A percentile compares a stretch with the other conserved stretches of the same genome.
Evolutionary conservation across 2,797 vertebrate species (phyloP).

Genomic region (Scolopax bukidnonensis): DNA sequence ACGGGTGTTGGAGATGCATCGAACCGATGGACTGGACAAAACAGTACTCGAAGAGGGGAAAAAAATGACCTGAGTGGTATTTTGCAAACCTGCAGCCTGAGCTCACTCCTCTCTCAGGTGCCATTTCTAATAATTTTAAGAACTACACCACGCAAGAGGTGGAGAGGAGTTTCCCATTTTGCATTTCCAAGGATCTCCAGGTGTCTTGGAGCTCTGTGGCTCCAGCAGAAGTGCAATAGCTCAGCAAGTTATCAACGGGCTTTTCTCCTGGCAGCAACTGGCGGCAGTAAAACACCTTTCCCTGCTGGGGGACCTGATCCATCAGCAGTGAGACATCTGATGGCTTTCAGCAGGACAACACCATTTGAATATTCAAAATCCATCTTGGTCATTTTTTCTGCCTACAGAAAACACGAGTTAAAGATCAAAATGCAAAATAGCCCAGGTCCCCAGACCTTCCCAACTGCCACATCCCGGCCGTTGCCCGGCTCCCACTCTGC

Average conservation of each 20-base stretch:
- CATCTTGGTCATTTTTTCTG: not conserved
- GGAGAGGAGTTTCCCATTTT: not conserved
- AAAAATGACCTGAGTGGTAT: not conserved
- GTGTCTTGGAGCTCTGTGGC: not conserved
- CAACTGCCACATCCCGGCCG: not conserved
- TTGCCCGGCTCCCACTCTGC: accelerated
- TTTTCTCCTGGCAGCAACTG: not conserved
- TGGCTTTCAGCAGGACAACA: not conserved
- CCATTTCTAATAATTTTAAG: not conserved
- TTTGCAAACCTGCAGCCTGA: not conserved
- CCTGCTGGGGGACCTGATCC: not conserved
- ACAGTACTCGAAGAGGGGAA: not conserved
- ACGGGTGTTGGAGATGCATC: accelerated
- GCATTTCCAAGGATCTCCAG: not conserved
- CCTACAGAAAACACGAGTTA: not conserved
- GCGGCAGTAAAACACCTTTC: not conserved
- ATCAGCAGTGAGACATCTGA: not conserved
- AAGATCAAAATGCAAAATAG: not conserved
- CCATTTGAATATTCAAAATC: not conserved
- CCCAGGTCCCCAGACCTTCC: not conserved
- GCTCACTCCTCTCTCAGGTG: not conserved
- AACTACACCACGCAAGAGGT: not conserved
- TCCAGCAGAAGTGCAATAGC: not conserved
- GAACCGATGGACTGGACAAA: not conserved
- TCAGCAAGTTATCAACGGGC: slow-evolving; percentile 5